Evolutionary conservation across 2,888 invertebrate species (phyloP).

Genomic region (Metopia argyrocephala): DNA sequence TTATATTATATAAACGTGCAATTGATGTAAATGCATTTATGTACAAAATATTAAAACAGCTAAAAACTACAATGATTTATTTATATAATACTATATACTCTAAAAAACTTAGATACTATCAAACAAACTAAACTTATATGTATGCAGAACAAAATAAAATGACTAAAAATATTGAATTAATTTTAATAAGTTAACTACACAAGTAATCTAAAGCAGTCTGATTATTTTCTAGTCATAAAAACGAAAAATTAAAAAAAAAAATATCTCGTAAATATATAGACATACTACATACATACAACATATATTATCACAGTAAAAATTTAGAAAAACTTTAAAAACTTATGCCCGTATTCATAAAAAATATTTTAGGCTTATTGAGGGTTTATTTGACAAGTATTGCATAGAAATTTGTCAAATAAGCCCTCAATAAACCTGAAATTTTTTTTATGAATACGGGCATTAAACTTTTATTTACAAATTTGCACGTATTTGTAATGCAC

Average conservation of each 20-base stretch:
- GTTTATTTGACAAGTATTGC: no score
- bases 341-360: no score
- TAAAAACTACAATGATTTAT: neutral
- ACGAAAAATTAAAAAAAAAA: no score
- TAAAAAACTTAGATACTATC: neutral
- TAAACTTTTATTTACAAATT: neutral
- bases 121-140: neutral
- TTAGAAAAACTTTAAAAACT: conserved; percentile 8
- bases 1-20: conserved; percentile 43
- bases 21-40: conserved; percentile 63
- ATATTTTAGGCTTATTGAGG: no score
- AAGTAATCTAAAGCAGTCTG: conserved; percentile 17
- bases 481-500: conserved; percentile 31
- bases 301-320: neutral
- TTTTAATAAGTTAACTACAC: no score
- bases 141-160: neutral
- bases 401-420: no score
- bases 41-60: conserved; percentile 27
- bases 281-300: no score
- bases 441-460: no score
- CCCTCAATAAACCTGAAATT: neutral
- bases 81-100: neutral
- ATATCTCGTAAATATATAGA: no score
- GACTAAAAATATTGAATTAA: no score
- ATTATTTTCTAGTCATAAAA: no score